Evolutionary conservation across 2,888 invertebrate species (phyloP).

Genomic region (Chironomus riparius): DNA sequence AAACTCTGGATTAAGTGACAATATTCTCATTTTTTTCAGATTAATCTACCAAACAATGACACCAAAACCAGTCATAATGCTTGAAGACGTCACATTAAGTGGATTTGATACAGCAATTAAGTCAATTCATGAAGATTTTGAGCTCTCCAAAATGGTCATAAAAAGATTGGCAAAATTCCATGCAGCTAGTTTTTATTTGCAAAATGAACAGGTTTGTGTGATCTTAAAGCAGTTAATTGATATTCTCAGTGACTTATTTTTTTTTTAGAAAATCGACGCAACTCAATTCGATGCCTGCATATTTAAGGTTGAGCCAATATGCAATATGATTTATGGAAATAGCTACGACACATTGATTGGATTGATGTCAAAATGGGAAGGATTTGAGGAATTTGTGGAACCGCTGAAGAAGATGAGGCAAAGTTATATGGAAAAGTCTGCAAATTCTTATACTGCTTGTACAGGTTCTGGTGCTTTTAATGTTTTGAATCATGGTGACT

Average conservation of each 20-base stretch:
- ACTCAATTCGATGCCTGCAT: neutral
- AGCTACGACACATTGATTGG: neutral
- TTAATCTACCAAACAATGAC: neutral
- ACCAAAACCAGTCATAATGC: neutral
- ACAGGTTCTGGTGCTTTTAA: too few species aligned
- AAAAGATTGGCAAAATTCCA: constrained; percentile 6
- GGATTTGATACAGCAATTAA: neutral
- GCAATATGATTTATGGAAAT: neutral
- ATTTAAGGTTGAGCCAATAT: neutral
- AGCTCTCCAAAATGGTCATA: neutral
- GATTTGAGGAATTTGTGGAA: neutral
- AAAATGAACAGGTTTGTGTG: neutral
- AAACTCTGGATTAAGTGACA: too few species aligned
- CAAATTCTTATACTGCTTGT: too few species aligned
- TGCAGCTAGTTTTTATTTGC: neutral
- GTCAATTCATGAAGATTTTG: neutral
- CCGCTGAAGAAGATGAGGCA: too few species aligned
- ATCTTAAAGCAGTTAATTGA: too few species aligned
- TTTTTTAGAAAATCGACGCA: neutral
- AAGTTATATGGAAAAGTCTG: too few species aligned
- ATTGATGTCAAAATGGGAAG: neutral
- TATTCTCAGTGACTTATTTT: too few species aligned
- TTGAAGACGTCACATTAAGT: neutral
- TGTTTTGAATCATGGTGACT: too few species aligned
- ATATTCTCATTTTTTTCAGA: too few species aligned